Conservation (phyloP, 2,113 vertebrate species). For the Puffinus mauretanicus region DNA sequence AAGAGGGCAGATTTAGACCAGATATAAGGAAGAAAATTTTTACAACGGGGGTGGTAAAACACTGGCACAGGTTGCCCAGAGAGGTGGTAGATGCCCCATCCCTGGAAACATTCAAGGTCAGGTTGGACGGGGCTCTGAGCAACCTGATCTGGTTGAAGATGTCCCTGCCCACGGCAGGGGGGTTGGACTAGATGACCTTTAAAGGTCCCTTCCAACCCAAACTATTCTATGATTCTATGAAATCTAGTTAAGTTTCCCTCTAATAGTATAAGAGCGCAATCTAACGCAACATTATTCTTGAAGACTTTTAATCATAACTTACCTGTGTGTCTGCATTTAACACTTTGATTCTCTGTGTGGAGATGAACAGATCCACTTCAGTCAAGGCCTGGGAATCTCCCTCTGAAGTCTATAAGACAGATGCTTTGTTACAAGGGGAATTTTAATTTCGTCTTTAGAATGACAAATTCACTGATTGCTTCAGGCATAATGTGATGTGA, state of each 20-base stretch:
- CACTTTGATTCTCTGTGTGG: constrained; percentile 98
- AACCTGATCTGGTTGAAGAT: too few species aligned
- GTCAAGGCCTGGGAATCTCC: constrained; percentile 90
- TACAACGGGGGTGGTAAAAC: too few species aligned
- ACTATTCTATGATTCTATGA: too few species aligned
- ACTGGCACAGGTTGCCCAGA: too few species aligned
- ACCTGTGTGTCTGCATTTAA: constrained; percentile 98
- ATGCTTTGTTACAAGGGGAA: background rate
- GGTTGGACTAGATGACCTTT: too few species aligned
- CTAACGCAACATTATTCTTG: background rate
- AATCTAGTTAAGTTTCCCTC: background rate
- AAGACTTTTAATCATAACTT: background rate
- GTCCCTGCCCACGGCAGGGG: too few species aligned
- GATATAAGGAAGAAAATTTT: too few species aligned
- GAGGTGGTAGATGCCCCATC: too few species aligned
- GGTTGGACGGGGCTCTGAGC: too few species aligned
- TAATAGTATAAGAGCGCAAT: background rate
- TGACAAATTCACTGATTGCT: background rate
- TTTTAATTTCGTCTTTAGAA: background rate
- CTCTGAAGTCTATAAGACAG: constrained; percentile 83
- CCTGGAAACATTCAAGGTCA: too few species aligned
- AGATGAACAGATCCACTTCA: constrained; percentile 98
- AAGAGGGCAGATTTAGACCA: too few species aligned
- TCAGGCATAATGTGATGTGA: background rate
- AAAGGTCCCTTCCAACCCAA: too few species aligned